These are phyloP conservation scores for Anas platyrhynchos DNA, from an alignment of 2,113 vertebrate genomes.

Conservation along the genomic window DNA sequence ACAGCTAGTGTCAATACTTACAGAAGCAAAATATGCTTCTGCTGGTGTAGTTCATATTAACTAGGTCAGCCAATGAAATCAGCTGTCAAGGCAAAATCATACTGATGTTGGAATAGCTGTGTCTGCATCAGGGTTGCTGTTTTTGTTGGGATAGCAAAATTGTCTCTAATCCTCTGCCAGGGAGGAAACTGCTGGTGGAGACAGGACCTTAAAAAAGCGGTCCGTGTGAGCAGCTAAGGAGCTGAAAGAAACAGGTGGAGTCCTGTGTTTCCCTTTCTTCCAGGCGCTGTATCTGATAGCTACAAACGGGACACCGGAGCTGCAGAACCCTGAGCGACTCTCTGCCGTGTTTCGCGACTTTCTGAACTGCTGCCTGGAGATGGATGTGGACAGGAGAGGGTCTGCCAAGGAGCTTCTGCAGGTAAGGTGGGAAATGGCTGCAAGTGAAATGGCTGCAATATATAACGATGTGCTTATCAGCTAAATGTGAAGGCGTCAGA, in stretches of 20 bases:
- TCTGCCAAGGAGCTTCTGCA: constrained; percentile 97
- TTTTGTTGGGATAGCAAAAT: background rate
- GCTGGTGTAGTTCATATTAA: background rate
- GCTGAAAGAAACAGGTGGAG: background rate
- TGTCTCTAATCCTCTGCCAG: background rate
- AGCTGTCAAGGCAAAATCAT: background rate
- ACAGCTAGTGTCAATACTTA: background rate
- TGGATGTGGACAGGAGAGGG: constrained; percentile 97
- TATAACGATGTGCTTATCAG: fast-evolving
- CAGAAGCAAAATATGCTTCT: constrained; percentile 15
- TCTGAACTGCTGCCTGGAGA: constrained; percentile 96
- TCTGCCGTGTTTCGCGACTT: constrained; percentile 96
- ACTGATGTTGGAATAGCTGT: background rate
- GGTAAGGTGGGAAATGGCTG: constrained; percentile 68
- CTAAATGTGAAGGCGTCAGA: background rate
- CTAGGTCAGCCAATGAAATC: constrained; percentile 14
- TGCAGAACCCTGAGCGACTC: constrained; percentile 96
- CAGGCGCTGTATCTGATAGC: constrained; percentile 98
- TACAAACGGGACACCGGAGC: constrained; percentile 96
- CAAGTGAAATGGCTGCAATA: background rate
- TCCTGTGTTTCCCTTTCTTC: background rate
- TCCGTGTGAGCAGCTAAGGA: fast-evolving
- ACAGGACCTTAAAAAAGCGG: background rate
- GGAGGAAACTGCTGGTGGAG: background rate
- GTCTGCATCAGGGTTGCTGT: background rate